These are phyloP conservation scores for Galaxias olidus DNA, from an alignment of 2,797 vertebrate species.

Conservation along the genomic window DNA sequence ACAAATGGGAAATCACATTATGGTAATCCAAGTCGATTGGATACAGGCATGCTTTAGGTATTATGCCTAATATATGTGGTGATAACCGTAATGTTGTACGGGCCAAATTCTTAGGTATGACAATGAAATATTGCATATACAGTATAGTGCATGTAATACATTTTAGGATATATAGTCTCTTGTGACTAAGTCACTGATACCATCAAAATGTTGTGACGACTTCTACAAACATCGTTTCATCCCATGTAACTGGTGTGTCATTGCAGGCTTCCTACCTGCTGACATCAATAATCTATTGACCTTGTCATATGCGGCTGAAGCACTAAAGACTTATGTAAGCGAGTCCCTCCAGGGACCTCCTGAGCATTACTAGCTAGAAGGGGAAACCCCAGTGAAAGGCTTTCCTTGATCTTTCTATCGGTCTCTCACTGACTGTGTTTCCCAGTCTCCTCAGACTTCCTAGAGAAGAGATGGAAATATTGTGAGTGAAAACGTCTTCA, in stretches of 20 bases:
- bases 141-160: too few species aligned
- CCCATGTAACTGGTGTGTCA: constrained; percentile 33
- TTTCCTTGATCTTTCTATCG: constrained; percentile 30
- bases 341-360: constrained; percentile 5
- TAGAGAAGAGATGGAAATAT: constrained; percentile 36
- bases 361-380: constrained; percentile 6
- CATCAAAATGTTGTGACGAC: too few species aligned
- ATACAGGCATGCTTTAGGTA: too few species aligned
- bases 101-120: too few species aligned
- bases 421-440: not conserved
- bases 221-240: too few species aligned
- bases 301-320: constrained; percentile 29
- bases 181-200: too few species aligned
- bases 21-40: too few species aligned
- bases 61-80: too few species aligned
- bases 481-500: constrained; percentile 45
- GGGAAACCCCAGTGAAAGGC: constrained; percentile 17
- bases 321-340: constrained; percentile 58
- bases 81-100: too few species aligned
- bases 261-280: constrained; percentile 27
- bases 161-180: too few species aligned
- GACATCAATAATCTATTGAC: constrained; percentile 64
- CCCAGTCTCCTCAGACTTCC: constrained; percentile 4
- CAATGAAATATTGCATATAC: too few species aligned
- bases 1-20: too few species aligned